Evolutionary conservation across 1,140 invertebrate genomes (phyloP).

Genomic region (Heliconius hermathena): DNA sequence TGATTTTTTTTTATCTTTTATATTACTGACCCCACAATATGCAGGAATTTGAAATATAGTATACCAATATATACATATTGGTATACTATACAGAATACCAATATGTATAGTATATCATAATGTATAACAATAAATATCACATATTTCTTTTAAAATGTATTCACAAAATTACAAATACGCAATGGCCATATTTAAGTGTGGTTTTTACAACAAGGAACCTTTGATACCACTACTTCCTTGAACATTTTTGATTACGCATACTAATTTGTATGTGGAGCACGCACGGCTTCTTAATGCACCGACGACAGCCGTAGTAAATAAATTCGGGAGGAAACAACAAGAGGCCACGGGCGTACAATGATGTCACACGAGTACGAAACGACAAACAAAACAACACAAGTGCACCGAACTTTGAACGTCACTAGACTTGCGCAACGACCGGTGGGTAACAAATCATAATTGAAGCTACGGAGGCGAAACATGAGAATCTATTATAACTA

Average conservation of each 20-base stretch:
- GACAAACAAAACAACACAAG: constrained; percentile 39
- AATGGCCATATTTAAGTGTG: not conserved
- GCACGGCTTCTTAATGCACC: not conserved
- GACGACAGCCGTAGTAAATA: constrained; percentile 3
- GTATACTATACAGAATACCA: too few species aligned
- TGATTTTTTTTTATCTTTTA: too few species aligned
- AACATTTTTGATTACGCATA: not conserved
- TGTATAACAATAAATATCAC: too few species aligned
- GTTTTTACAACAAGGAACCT: not conserved
- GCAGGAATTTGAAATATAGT: too few species aligned
- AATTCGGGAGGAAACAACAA: constrained; percentile 16
- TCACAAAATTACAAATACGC: not conserved
- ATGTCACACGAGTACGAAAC: constrained; percentile 13
- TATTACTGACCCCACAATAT: too few species aligned
- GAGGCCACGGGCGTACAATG: not conserved
- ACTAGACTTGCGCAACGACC: constrained; percentile 59
- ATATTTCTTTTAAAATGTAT: too few species aligned
- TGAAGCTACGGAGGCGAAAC: constrained; percentile 68
- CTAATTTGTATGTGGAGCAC: not conserved
- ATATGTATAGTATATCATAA: too few species aligned
- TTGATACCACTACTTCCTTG: not conserved
- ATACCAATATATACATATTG: too few species aligned
- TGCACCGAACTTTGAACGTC: constrained; percentile 55
- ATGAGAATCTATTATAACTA: constrained; percentile 62
- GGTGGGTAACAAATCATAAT: constrained; percentile 66